Evolutionary conservation across 2,797 vertebrate genomes (phyloP), one percentile per base, ranked within the genome.

Genomic region (Merluccius polli): DNA sequence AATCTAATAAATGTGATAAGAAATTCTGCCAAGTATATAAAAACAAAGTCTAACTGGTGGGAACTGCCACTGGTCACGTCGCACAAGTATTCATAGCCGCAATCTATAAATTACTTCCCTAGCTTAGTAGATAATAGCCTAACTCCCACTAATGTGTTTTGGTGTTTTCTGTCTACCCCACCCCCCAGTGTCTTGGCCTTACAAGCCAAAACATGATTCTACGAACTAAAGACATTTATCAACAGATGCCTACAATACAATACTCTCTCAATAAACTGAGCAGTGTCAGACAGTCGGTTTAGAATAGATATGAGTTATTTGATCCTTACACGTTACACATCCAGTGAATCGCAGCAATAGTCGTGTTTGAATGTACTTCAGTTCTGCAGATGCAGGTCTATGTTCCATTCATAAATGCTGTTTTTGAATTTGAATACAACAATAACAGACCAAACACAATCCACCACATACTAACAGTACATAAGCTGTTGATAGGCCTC

Each of bases 81-180:
- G 86, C 86, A 6, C 78, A 85, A 38, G 84, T 90, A 91, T 80
- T 84, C 84, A 87, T 87, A 89, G 87, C 87, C 81, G 82, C 85
- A 93, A 92, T 93, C 93, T 91, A 88, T 92, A 93, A 94, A 90
- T 81, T 86, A 92, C 89, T 92, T 92, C 91, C 93, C 89, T 79
- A 82, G 84, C 86, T 82, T 75, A 65, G 83, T 79, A 93, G 92
- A 94, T 93, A 93, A 93, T 89, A 76, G 84, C 87, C 83, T 81
- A 35, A 41, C 84, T 87, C 75, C 77, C 85, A 79, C 81, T 83
- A 80, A 88, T 90, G 88, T 82, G 79, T 79, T 83, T 85, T 87
- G 93, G 91, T 91, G 89, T 85, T 88, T 79, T 86, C 85, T 89
- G 87, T 89, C 91, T 78, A 81, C 48, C 21, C 74, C 59, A 9